These are phyloP conservation scores for Sesia apiformis DNA, from an alignment of 2,888 invertebrate species.

Conservation along the genomic window DNA sequence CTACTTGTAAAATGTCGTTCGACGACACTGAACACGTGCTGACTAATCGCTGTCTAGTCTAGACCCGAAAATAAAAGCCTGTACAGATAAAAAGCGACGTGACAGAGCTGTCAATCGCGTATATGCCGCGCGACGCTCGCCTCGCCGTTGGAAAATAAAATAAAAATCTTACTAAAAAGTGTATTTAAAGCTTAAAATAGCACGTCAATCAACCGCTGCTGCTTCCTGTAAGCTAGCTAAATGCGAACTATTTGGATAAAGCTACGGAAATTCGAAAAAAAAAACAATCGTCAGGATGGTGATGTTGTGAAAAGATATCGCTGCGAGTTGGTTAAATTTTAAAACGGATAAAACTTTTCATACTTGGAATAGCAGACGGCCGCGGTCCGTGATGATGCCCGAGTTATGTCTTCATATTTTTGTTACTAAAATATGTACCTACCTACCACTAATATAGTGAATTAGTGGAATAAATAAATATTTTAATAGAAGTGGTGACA, in stretches of 20 bases:
- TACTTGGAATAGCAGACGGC: no score
- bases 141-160: constrained; percentile 11
- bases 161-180: constrained; percentile 23
- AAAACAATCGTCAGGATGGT: no score
- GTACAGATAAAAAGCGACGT: constrained; percentile 26
- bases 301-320: no score
- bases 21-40: constrained; percentile 36
- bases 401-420: no score
- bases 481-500: no score
- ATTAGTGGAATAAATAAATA: no score
- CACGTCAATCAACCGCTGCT: constrained; percentile 25
- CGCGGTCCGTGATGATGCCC: no score
- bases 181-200: constrained; percentile 45
- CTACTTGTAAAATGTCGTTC: constrained; percentile 19
- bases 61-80: constrained; percentile 30
- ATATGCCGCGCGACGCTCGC: constrained; percentile 10
- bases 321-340: no score
- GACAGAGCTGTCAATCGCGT: constrained; percentile 45
- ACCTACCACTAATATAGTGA: no score
- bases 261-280: constrained; percentile 3
- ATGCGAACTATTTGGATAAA: constrained; percentile 35
- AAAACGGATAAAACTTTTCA: no score
- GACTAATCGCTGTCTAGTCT: constrained; percentile 44
- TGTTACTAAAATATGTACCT: no score
- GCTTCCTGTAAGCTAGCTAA: constrained; percentile 25